Evolutionary conservation across 2,888 invertebrate genomes (phyloP).

Genomic region (Mechanitis mazaeus): DNA sequence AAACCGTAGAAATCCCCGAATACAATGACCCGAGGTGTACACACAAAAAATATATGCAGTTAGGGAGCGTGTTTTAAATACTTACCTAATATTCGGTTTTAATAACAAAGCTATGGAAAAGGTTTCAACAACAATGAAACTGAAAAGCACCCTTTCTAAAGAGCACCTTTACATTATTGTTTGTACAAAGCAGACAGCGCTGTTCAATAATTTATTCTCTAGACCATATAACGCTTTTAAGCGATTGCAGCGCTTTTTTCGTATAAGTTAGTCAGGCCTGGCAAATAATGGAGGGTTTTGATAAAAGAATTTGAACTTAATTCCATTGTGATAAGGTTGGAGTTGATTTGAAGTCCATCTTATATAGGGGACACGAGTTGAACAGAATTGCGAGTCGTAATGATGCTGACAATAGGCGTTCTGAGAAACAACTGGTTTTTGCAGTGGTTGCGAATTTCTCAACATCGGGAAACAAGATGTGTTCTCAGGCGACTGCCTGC

Average conservation of each 20-base stretch:
- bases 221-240: conserved; percentile 30
- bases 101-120: conserved; percentile 34
- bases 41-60: conserved; percentile 45
- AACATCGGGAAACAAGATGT: conserved; percentile 50
- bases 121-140: conserved; percentile 50
- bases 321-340: conserved; percentile 4
- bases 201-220: conserved; percentile 30
- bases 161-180: conserved; percentile 49
- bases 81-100: conserved; percentile 40
- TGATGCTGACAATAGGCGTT: conserved; percentile 68
- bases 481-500: conserved; percentile 39
- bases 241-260: conserved; percentile 45
- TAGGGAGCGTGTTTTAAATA: conserved; percentile 54
- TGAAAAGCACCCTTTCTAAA: conserved; percentile 55
- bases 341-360: conserved; percentile 44
- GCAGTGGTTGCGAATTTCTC: conserved; percentile 64
- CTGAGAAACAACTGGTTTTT: conserved; percentile 65
- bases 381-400: conserved; percentile 68
- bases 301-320: conserved; percentile 35
- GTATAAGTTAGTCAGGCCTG: conserved; percentile 47
- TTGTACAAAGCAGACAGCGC: conserved; percentile 45
- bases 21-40: conserved; percentile 43
- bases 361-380: conserved; percentile 70
- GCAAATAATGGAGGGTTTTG: conserved; percentile 64
- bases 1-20: conserved; percentile 51